A percentile compares a stretch with the other conserved stretches of the same genome.
Conservation (phyloP, 2,113 vertebrate species). For the Stigmatopora nigra region DNA sequence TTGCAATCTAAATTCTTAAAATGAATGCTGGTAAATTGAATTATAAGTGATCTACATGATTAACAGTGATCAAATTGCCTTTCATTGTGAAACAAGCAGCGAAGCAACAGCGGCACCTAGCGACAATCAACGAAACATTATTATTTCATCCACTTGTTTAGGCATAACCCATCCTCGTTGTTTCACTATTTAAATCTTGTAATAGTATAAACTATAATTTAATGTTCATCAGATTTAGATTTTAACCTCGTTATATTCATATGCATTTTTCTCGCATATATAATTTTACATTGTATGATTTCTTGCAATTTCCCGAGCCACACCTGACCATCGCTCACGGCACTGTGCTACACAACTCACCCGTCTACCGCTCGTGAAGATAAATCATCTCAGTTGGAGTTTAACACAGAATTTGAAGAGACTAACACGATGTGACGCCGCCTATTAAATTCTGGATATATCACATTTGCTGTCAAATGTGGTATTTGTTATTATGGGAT, state of each 20-base stretch:
- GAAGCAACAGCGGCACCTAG: constrained; percentile 39
- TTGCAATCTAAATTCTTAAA: too few relatives aligned
- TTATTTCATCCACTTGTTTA: background rate
- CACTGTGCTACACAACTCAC: constrained; percentile 31
- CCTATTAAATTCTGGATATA: constrained; percentile 1
- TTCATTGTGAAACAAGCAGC: background rate
- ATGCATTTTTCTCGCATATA: too few relatives aligned
- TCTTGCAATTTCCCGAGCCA: too few relatives aligned
- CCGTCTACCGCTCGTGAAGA: constrained; percentile 27
- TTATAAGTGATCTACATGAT: too few relatives aligned
- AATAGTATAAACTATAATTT: too few relatives aligned
- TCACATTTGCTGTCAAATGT: constrained; percentile 13
- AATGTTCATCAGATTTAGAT: too few relatives aligned
- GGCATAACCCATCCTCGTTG: background rate
- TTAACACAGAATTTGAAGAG: background rate
- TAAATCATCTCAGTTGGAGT: constrained; percentile 17
- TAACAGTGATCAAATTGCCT: background rate
- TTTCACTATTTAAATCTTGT: too few relatives aligned
- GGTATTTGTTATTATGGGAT: constrained; percentile 41
- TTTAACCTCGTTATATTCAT: too few relatives aligned
- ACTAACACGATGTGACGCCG: background rate
- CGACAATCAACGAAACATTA: background rate
- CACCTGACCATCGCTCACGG: background rate
- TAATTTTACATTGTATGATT: too few relatives aligned
- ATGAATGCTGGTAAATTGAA: too few relatives aligned